Base-by-base conservation (phyloP, 2,797 vertebrate species). In the Poliocrania exsul region DNA sequence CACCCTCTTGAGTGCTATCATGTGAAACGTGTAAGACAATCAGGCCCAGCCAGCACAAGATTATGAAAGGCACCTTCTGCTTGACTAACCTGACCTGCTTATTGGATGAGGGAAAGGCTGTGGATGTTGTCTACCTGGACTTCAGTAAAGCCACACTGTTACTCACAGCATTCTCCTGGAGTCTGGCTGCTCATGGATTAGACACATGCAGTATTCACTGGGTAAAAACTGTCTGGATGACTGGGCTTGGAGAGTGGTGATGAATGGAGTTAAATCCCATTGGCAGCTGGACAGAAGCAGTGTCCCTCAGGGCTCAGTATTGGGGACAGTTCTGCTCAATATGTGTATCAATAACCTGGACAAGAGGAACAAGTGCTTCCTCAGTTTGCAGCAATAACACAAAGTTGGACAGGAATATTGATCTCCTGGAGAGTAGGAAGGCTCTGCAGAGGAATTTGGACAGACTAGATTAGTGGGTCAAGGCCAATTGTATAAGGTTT, bases 321-420 rank as follows among this genome's bases (percentile, higher is more conserved):
- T 37, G 47, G 16, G 21, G n/a, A 11, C 19, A 38, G 13, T 33
- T 28, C 10, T 77, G 13, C 20, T 46, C 24, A 24, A 40, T 31
- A 31, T 12, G 8, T 40, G 29, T 26, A 26, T 31, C 14, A 26
- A 12, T 21, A 26, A 54, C 11, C 29, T 29, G 25, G 28, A 47
- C 0, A 0, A 62, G 17, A 8, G 11, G 4, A 25, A 25, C 0
- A 0, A 51, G 17, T 23, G 37, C 16, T 21, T 10, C 16, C 14
- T 50, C 21, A 66, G 15, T 44, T 17, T 61, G 47, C 9, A n/a
- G 56, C 51, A 37, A 37, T 1, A 4, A 60, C 13, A 35, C 8
- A 21, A 67, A 44, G 23, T 8, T 58, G 33, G 33, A 26, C 33
- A 37, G 46, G 18, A 12, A 35, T 16, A 10, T 25, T 57, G 54